These are phyloP conservation scores for Polydesmus complanatus DNA, from an alignment of 2,888 invertebrate genomes.

Conservation along the genomic window DNA sequence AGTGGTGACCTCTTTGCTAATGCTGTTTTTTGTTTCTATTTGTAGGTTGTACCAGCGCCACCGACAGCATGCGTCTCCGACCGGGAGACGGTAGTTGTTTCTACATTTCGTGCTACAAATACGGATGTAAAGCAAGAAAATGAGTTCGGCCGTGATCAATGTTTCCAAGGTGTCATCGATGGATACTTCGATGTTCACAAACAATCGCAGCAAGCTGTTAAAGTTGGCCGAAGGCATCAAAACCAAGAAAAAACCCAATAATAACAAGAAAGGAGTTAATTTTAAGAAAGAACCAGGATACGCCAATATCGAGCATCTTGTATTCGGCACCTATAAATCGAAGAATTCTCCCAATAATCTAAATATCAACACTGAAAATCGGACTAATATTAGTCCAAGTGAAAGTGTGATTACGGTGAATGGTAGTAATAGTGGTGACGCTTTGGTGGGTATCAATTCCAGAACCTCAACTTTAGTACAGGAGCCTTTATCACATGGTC, in stretches of 20 bases:
- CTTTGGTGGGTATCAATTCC: too few relatives aligned
- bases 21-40: too few relatives aligned
- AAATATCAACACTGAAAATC: too few relatives aligned
- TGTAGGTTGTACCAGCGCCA: too few relatives aligned
- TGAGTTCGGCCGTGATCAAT: slow-evolving; percentile 13
- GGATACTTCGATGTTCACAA: slow-evolving; percentile 16
- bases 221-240: slow-evolving; percentile 20
- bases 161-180: slow-evolving; percentile 12
- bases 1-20: too few relatives aligned
- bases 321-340: slow-evolving; percentile 18
- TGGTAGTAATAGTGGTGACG: too few relatives aligned
- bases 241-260: slow-evolving; percentile 17
- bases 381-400: too few relatives aligned
- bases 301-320: slow-evolving; percentile 20
- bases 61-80: too few relatives aligned
- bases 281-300: slow-evolving; percentile 20
- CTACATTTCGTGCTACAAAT: background rate
- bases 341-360: background rate
- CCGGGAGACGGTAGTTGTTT: background rate
- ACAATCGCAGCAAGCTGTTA: slow-evolving; percentile 19
- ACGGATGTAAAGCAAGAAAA: too few relatives aligned
- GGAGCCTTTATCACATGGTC: too few relatives aligned
- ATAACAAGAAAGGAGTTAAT: slow-evolving; percentile 14
- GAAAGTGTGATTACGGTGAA: too few relatives aligned
- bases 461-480: too few relatives aligned